Evolutionary conservation across 2,888 invertebrate genomes (phyloP).

Genomic region (Cremastobaeus sp.): DNA sequence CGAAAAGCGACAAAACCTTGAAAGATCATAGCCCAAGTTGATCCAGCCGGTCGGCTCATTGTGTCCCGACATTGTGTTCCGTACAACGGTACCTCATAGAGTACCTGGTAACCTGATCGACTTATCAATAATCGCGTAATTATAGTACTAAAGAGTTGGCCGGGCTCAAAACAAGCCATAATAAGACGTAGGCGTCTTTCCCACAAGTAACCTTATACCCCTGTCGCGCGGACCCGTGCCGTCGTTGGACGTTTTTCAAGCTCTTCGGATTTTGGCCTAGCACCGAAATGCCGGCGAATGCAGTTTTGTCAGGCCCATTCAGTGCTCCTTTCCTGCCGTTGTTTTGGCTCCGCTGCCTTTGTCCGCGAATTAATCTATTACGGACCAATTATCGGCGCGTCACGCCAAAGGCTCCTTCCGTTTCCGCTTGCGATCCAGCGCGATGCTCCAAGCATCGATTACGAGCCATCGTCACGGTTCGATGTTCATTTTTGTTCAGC

Average conservation of each 20-base stretch:
- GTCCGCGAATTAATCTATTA: slow-evolving; percentile 71
- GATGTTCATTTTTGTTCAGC: slow-evolving; percentile 40
- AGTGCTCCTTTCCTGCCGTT: slow-evolving; percentile 63
- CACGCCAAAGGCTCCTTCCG: slow-evolving; percentile 43
- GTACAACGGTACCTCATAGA: slow-evolving; percentile 56
- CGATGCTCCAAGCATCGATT: slow-evolving; percentile 27
- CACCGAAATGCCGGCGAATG: slow-evolving; percentile 45
- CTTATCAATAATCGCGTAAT: slow-evolving; percentile 79
- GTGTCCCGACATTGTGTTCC: slow-evolving; percentile 55
- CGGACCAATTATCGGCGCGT: slow-evolving; percentile 74
- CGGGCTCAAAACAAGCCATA: slow-evolving; percentile 78
- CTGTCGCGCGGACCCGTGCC: slow-evolving; percentile 73
- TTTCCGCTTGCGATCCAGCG: slow-evolving; percentile 29
- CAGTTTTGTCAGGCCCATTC: slow-evolving; percentile 67
- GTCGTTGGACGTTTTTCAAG: slow-evolving; percentile 72
- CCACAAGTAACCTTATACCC: slow-evolving; percentile 78
- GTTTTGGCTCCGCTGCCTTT: slow-evolving; percentile 60
- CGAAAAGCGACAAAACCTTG: slow-evolving; percentile 30
- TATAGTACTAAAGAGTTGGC: slow-evolving; percentile 78
- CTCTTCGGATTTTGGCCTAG: slow-evolving; percentile 64
- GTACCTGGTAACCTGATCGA: slow-evolving; percentile 76
- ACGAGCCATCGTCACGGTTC: slow-evolving; percentile 20
- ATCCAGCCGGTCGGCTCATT: slow-evolving; percentile 44
- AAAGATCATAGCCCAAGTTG: slow-evolving; percentile 46
- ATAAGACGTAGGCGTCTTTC: slow-evolving; percentile 78